Percentiles rank a stretch among this genome's conserved stretches.
Conservation (phyloP, 1,140 invertebrate species). For the Panagrolaimus sp. region DNA sequence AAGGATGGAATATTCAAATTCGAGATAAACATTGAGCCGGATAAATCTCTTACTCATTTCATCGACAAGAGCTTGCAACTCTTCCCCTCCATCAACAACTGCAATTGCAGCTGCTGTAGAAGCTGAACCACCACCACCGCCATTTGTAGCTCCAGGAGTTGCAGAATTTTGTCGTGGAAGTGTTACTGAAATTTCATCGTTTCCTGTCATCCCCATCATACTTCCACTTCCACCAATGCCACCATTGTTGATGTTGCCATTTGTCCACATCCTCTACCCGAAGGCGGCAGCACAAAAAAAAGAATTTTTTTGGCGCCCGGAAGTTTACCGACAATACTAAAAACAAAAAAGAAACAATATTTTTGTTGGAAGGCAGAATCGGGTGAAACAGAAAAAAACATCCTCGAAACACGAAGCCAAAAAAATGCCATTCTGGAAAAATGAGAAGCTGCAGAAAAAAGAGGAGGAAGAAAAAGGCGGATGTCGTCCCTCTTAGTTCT, state of each 20-base stretch:
- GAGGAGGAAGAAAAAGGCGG: no score
- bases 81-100: constrained; percentile 17
- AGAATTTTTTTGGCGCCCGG: no score
- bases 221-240: no score
- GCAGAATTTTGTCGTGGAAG: not conserved
- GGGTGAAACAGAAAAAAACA: no score
- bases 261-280: not conserved
- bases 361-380: no score
- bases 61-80: constrained; percentile 53
- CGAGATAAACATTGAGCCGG: not conserved
- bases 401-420: no score
- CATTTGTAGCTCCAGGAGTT: not conserved
- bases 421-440: no score
- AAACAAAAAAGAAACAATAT: no score
- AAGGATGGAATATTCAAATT: constrained; percentile 9
- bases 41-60: constrained; percentile 54
- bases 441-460: no score
- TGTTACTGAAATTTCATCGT: not conserved
- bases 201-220: not conserved
- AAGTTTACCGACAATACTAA: no score
- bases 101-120: not conserved
- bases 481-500: no score
- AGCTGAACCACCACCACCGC: not conserved
- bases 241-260: not conserved
- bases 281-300: no score